Conservation (phyloP, 2,113 vertebrate genomes). For the Manacus vitellinus region DNA sequence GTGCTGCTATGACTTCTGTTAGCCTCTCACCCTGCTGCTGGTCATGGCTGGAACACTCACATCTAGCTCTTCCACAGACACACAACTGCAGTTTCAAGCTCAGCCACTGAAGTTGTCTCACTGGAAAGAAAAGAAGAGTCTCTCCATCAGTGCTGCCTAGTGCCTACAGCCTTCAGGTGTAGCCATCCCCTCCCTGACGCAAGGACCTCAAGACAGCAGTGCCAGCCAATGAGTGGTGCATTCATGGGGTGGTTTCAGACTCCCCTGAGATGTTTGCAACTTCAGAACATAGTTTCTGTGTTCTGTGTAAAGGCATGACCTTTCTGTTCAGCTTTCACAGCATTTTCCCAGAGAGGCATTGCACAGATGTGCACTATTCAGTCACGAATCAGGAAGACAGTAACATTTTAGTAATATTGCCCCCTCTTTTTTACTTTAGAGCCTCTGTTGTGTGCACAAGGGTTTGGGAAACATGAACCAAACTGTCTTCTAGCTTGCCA, state of each 20-base stretch:
- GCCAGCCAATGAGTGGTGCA: background rate
- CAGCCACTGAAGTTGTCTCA: background rate
- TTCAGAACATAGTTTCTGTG: background rate
- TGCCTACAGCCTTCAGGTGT: background rate
- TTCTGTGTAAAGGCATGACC: background rate
- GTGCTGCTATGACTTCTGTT: background rate
- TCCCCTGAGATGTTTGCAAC: background rate
- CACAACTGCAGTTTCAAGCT: background rate
- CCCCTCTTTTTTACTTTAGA: background rate
- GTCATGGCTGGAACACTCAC: background rate
- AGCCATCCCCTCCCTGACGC: background rate
- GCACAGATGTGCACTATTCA: background rate
- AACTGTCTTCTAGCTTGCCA: background rate
- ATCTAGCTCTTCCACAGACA: background rate
- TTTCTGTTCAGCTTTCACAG: background rate
- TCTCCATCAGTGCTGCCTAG: background rate
- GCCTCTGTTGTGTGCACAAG: background rate
- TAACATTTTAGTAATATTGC: background rate
- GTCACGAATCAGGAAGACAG: background rate
- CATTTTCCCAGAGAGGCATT: background rate
- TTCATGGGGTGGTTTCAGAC: background rate
- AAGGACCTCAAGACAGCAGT: fast-evolving
- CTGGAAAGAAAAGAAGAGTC: background rate
- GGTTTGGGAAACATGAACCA: background rate
- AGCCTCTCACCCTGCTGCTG: background rate